Conservation (phyloP, 1,140 invertebrate genomes). For the Drosophila kepulauana region DNA sequence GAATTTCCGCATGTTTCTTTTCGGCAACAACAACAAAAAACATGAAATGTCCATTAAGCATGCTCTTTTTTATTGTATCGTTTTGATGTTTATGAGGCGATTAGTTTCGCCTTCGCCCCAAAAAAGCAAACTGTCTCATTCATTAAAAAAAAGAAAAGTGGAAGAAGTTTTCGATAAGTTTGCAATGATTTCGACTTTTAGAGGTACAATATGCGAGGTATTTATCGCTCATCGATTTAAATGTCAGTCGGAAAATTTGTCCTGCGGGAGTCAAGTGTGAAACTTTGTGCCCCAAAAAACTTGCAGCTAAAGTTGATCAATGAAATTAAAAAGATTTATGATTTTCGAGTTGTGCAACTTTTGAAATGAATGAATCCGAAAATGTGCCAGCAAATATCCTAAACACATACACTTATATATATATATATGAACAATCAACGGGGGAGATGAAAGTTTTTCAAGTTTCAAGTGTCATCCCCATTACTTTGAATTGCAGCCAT, state of each 20-base stretch:
- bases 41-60: conserved; percentile 58
- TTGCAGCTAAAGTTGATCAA: conserved; percentile 71
- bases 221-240: conserved; percentile 82
- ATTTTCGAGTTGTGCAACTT: conserved; percentile 70
- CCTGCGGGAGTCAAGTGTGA: conserved; percentile 75
- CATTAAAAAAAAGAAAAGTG: conserved; percentile 44
- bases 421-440: conserved; percentile 54
- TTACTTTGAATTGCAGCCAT: conserved; percentile 80
- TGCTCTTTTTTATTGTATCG: conserved; percentile 24
- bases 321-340: conserved; percentile 84
- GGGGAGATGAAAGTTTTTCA: conserved; percentile 61
- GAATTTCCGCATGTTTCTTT: conserved; percentile 29
- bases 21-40: conserved; percentile 11
- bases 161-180: conserved; percentile 42
- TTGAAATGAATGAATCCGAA: conserved; percentile 57
- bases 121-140: conserved; percentile 54
- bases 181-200: conserved; percentile 65
- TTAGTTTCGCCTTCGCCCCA: conserved; percentile 15
- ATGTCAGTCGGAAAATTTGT: conserved; percentile 66
- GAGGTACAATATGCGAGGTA: conserved; percentile 50
- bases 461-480: conserved; percentile 62
- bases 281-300: conserved; percentile 65
- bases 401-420: conserved; percentile 23
- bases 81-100: conserved; percentile 35
- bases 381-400: conserved; percentile 16